Evolutionary conservation across 2,797 vertebrate species (phyloP).

Genomic region (Acestrorhynchus altus): DNA sequence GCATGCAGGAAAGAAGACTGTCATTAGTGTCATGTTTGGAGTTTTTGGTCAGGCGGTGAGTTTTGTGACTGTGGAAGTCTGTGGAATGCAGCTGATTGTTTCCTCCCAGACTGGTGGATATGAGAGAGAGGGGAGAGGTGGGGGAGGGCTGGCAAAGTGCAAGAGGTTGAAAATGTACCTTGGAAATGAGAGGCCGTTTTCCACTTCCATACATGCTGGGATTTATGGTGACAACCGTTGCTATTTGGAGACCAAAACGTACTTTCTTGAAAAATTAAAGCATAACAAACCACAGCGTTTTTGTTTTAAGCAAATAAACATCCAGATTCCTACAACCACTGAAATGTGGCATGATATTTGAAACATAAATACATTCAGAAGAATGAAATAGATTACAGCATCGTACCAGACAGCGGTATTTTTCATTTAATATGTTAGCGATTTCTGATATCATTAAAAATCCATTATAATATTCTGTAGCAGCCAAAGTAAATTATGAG

Average conservation of each 20-base stretch:
- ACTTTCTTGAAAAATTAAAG: slow-evolving; percentile 71
- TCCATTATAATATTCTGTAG: slow-evolving; percentile 52
- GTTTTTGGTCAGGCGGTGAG: not conserved
- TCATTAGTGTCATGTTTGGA: slow-evolving; percentile 44
- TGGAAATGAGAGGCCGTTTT: slow-evolving; percentile 67
- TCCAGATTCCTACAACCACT: slow-evolving; percentile 70
- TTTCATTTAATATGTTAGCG: slow-evolving; percentile 53
- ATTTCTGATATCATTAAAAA: slow-evolving; percentile 64
- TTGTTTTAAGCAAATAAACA: slow-evolving; percentile 77
- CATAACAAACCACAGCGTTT: slow-evolving; percentile 75
- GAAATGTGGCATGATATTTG: slow-evolving; percentile 73
- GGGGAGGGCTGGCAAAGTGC: slow-evolving; percentile 35
- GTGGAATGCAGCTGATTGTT: slow-evolving; percentile 43
- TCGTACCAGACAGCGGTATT: slow-evolving; percentile 55
- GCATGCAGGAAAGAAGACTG: not conserved
- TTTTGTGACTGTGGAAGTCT: slow-evolving; percentile 16
- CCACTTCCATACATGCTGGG: slow-evolving; percentile 67
- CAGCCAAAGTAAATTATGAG: slow-evolving; percentile 55
- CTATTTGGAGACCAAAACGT: slow-evolving; percentile 71
- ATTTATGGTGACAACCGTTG: slow-evolving; percentile 79
- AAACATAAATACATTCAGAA: slow-evolving; percentile 74
- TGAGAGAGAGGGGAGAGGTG: slow-evolving; percentile 16
- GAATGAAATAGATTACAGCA: slow-evolving; percentile 71
- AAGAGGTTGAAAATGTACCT: slow-evolving; percentile 61
- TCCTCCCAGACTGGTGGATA: slow-evolving; percentile 36